phyloP scores from a whole-genome alignment of 2,113 vertebrate species.

The Neofelis nebulosa region DNA sequence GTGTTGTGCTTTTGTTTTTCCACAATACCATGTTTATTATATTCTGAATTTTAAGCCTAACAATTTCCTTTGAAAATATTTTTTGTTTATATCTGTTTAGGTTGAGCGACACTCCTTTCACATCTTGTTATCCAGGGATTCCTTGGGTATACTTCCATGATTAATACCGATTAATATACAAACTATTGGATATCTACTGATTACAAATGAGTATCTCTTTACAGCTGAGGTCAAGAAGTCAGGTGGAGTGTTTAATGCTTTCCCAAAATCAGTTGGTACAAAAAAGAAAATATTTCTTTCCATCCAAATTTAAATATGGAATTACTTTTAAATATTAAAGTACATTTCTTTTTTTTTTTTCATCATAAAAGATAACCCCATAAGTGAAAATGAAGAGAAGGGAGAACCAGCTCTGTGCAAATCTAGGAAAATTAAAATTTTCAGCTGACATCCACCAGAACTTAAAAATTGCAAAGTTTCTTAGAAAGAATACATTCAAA shows the following conservation, averaged over 20 bases:
- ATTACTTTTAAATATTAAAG: background rate
- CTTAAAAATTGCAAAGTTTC: background rate
- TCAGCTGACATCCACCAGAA: background rate
- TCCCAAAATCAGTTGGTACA: background rate
- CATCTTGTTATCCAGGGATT: background rate
- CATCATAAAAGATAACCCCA: background rate
- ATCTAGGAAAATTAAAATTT: background rate
- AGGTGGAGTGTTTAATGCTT: background rate
- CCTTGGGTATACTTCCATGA: background rate
- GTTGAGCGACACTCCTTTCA: background rate
- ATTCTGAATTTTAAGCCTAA: background rate
- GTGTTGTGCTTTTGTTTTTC: background rate
- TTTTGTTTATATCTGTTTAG: background rate
- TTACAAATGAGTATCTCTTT: background rate
- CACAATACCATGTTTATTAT: background rate
- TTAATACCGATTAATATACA: background rate
- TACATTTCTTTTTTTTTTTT: background rate
- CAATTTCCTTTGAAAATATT: background rate
- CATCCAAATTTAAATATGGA: background rate
- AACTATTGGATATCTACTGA: background rate
- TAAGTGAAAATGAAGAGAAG: background rate
- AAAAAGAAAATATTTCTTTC: background rate
- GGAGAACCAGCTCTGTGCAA: background rate
- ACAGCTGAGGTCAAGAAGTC: background rate
- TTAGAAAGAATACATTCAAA: background rate